Percentiles rank a stretch among this genome's conserved stretches.
phyloP scores from a whole-genome alignment of 2,797 vertebrate genomes.

The Falco novaeseelandiae region DNA sequence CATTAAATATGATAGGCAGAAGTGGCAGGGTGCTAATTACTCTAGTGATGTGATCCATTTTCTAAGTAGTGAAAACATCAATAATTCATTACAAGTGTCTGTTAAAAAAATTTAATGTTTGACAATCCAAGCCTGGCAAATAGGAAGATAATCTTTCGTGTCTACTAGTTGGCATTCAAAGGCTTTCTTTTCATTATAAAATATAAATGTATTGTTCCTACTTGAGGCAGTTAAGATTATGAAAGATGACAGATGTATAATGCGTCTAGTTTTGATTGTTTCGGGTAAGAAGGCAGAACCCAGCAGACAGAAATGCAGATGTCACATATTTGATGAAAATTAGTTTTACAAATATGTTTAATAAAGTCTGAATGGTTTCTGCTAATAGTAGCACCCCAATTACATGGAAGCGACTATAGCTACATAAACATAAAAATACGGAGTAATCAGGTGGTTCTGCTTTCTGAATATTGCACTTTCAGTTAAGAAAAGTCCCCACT shows the following conservation, averaged over 20 bases:
- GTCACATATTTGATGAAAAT: constrained; percentile 68
- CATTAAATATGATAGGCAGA: constrained; percentile 72
- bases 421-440: constrained; percentile 37
- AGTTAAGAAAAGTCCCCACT: not conserved
- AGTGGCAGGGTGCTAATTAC: constrained; percentile 79
- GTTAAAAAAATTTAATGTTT: constrained; percentile 78
- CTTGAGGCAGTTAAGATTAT: constrained; percentile 68
- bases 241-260: constrained; percentile 76
- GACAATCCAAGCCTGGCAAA: constrained; percentile 67
- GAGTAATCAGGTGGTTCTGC: not conserved
- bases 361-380: constrained; percentile 63
- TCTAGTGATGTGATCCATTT: constrained; percentile 76
- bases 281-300: constrained; percentile 58
- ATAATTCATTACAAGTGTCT: constrained; percentile 78
- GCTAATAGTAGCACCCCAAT: constrained; percentile 50
- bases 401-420: constrained; percentile 3
- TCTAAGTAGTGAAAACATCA: constrained; percentile 77
- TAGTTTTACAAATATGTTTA: constrained; percentile 65
- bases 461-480: not conserved
- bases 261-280: constrained; percentile 69
- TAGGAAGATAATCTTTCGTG: constrained; percentile 71
- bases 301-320: constrained; percentile 68
- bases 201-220: constrained; percentile 71
- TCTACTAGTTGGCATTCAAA: constrained; percentile 75
- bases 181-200: constrained; percentile 75